Evolutionary conservation across 2,797 vertebrate genomes (phyloP).

Genomic region (Acestrorhynchus altus): DNA sequence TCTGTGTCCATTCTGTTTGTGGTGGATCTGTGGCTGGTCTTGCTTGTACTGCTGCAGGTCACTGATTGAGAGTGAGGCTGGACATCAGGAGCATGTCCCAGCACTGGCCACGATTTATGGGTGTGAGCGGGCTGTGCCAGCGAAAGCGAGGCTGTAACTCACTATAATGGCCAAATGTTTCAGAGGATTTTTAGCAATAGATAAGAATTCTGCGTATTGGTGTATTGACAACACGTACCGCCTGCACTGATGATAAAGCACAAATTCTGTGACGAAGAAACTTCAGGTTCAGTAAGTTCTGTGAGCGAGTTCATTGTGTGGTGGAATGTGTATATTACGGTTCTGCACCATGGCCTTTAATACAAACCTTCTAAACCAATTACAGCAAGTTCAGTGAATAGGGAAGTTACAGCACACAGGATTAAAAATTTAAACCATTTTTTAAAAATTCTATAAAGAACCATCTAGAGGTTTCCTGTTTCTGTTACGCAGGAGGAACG

Average conservation of each 20-base stretch:
- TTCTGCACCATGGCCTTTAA: constrained; percentile 18
- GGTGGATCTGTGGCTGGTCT: neutral
- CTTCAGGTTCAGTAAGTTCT: neutral
- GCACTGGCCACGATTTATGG: constrained; percentile 46
- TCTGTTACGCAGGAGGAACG: too few species aligned
- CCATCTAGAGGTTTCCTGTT: too few species aligned
- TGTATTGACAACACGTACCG: neutral
- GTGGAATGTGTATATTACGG: neutral
- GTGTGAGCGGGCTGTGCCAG: constrained; percentile 47
- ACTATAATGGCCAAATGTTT: constrained; percentile 48
- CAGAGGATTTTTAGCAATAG: constrained; percentile 37
- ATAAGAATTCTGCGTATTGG: constrained; percentile 25
- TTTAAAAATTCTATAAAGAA: too few species aligned
- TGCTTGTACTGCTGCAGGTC: constrained; percentile 25
- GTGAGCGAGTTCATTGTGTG: neutral
- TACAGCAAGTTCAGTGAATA: neutral
- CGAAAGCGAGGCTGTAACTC: constrained; percentile 45
- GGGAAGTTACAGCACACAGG: too few species aligned
- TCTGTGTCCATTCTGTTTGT: constrained; percentile 9
- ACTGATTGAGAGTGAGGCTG: constrained; percentile 43
- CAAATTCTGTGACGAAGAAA: neutral
- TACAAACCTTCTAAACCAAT: neutral
- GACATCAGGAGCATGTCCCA: constrained; percentile 51
- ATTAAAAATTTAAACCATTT: too few species aligned
- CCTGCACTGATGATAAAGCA: constrained; percentile 9